Conservation (phyloP, 2,797 vertebrate species). For the Dendrocincla fuliginosa region DNA sequence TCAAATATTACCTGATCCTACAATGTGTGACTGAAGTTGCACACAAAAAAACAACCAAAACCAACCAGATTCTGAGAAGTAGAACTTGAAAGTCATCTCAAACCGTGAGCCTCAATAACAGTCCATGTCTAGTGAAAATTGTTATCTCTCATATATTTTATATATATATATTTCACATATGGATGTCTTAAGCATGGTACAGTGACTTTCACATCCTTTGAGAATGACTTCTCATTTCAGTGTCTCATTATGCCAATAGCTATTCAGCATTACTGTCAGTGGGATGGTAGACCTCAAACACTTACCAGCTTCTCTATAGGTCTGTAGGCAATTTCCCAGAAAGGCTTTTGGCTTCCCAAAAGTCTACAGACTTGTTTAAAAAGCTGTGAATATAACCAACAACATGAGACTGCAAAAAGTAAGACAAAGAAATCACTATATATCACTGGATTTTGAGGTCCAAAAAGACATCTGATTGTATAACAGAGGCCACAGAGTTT, state of each 20-base stretch:
- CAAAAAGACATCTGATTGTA: conserved; percentile 6
- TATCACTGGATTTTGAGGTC: not conserved
- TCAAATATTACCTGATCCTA: not conserved
- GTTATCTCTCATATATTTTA: not conserved
- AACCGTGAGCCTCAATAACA: not conserved
- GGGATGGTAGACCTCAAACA: not conserved
- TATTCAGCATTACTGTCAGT: not conserved
- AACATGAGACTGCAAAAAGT: not conserved
- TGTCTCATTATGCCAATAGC: not conserved
- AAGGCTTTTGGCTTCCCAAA: not conserved
- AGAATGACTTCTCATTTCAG: not conserved
- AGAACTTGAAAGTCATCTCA: not conserved
- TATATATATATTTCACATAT: not conserved
- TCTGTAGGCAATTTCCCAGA: not conserved
- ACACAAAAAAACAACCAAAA: not conserved
- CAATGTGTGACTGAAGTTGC: fast-evolving
- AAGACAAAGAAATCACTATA: conserved; percentile 14
- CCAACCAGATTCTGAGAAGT: not conserved
- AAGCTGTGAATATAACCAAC: not conserved
- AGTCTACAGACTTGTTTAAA: not conserved
- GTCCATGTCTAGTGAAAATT: not conserved
- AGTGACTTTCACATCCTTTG: not conserved
- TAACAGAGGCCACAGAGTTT: not conserved
- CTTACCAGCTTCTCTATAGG: not conserved
- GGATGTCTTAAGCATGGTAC: not conserved